Evolutionary conservation across 2,797 vertebrate species (phyloP).

Genomic region (Lophotriccus pileatus): DNA sequence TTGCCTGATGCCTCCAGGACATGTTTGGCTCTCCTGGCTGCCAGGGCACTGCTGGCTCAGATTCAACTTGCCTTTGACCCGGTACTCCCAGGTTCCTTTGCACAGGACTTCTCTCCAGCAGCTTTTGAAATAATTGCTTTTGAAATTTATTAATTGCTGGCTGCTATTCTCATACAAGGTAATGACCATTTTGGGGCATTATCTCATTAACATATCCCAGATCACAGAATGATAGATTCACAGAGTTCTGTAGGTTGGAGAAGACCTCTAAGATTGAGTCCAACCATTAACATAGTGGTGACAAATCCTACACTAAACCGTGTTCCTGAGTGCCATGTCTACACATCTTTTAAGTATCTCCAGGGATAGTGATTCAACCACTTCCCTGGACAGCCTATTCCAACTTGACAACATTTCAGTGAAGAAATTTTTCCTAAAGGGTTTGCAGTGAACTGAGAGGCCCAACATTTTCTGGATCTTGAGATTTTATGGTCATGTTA

Average conservation of each 20-base stretch:
- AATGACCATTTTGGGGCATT: not conserved
- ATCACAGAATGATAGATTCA: not conserved
- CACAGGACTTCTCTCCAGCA: not conserved
- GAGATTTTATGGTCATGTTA: not conserved
- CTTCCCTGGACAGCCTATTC: not conserved
- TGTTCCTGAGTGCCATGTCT: not conserved
- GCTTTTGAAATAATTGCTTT: not conserved
- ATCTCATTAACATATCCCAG: not conserved
- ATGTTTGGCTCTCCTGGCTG: fast-evolving
- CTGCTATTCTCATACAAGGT: not conserved
- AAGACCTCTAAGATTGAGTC: not conserved
- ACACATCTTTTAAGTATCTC: not conserved
- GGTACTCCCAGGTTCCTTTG: not conserved
- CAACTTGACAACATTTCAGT: not conserved
- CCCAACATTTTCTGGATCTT: not conserved
- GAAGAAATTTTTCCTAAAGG: not conserved
- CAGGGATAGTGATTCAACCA: not conserved
- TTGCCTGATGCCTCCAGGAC: not conserved
- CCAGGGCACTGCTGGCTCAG: not conserved
- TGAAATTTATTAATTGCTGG: not conserved
- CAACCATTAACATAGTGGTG: not conserved
- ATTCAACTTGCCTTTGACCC: fast-evolving
- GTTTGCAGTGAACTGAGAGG: not conserved
- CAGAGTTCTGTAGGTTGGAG: not conserved
- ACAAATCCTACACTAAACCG: not conserved